Evolutionary conservation across 2,113 vertebrate genomes (phyloP).

Genomic region (Menidia beryllina): DNA sequence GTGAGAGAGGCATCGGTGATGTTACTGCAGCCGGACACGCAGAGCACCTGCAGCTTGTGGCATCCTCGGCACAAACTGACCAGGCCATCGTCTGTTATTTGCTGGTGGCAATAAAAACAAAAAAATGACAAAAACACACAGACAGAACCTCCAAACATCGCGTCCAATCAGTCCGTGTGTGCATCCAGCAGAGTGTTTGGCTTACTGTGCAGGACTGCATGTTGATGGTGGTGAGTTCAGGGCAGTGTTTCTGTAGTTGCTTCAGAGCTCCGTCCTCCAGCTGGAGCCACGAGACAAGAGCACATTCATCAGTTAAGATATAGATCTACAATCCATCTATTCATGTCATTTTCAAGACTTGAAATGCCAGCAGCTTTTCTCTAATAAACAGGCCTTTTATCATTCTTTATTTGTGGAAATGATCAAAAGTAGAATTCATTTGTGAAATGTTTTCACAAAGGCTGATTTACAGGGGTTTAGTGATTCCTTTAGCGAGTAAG

Average conservation of each 20-base stretch:
- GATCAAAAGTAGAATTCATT: background rate
- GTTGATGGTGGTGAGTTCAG: slow-evolving; percentile 91
- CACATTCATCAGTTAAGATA: background rate
- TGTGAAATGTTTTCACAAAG: background rate
- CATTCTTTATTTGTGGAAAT: background rate
- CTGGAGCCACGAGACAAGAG: slow-evolving; percentile 66
- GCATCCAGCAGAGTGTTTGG: slow-evolving; percentile 18
- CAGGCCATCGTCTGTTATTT: slow-evolving; percentile 91
- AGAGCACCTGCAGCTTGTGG: slow-evolving; percentile 89
- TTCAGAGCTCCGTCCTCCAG: slow-evolving; percentile 91
- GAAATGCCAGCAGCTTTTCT: background rate
- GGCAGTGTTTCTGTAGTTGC: slow-evolving; percentile 92
- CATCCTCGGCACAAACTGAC: slow-evolving; percentile 91
- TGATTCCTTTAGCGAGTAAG: background rate
- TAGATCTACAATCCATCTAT: background rate
- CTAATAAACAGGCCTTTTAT: background rate
- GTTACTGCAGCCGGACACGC: slow-evolving; percentile 91
- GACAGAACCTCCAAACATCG: slow-evolving; percentile 4
- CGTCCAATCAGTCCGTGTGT: background rate
- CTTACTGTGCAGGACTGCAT: slow-evolving; percentile 92
- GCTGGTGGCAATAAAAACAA: slow-evolving; percentile 74
- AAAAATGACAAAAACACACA: slow-evolving; percentile 12
- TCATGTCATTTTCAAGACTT: background rate
- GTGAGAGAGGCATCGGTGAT: slow-evolving; percentile 92
- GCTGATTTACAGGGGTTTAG: background rate